Percentiles rank a stretch among this genome's conserved stretches.
These are phyloP conservation scores for Sander lucioperca DNA, from an alignment of 2,113 vertebrate genomes.

Conservation along the genomic window DNA sequence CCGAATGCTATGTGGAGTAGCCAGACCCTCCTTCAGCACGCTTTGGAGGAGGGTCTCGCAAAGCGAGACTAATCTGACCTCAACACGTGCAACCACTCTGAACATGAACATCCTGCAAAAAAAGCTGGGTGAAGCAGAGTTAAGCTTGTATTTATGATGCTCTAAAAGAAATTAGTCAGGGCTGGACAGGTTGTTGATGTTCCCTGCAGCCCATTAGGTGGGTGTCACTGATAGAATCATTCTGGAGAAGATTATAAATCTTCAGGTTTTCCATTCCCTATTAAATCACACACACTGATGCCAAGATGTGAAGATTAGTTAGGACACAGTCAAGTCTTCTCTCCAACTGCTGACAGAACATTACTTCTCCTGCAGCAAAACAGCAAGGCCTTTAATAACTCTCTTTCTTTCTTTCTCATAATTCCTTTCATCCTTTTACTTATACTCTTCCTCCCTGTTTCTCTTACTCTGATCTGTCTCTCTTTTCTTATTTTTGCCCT, in stretches of 20 bases:
- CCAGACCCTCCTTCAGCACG: no score
- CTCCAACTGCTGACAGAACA: slow-evolving; percentile 15
- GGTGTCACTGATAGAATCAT: slow-evolving; percentile 17
- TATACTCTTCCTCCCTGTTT: not conserved
- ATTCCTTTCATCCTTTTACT: slow-evolving; percentile 16
- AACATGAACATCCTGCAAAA: not conserved
- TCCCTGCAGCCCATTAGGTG: slow-evolving; percentile 24
- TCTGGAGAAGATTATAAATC: slow-evolving; percentile 39
- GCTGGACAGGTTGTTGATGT: slow-evolving; percentile 42
- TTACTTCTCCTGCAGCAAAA: slow-evolving; percentile 42
- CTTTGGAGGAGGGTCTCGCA: no score
- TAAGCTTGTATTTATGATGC: slow-evolving; percentile 11
- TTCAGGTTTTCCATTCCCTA: slow-evolving; percentile 14
- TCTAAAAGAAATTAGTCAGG: slow-evolving; percentile 32
- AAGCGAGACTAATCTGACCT: no score
- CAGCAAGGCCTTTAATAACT: slow-evolving; percentile 61
- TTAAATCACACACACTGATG: slow-evolving; percentile 45
- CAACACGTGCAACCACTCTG: not conserved
- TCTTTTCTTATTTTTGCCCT: not conserved
- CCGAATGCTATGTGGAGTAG: no score
- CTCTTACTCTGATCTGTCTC: not conserved
- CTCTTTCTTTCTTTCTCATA: not conserved
- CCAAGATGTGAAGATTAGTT: not conserved
- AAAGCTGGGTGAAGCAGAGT: not conserved
- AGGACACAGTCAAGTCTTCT: not conserved